phyloP scores from a whole-genome alignment of 2,888 invertebrate genomes.

The Zootermopsis nevadensis region DNA sequence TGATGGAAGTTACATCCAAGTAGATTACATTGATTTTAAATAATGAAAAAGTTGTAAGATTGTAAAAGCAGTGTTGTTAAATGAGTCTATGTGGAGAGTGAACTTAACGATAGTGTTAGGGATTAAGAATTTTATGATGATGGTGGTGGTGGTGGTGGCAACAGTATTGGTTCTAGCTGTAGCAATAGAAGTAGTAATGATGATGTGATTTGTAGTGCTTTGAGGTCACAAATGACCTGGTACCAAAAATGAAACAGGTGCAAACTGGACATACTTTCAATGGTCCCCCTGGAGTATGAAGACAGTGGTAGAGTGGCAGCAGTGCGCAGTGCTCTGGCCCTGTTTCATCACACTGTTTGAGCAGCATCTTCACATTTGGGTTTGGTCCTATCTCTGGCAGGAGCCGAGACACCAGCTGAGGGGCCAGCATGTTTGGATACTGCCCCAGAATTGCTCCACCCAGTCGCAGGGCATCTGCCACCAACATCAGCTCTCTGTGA shows the following conservation, averaged over 20 bases:
- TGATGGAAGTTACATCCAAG: not conserved
- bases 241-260: too few species aligned
- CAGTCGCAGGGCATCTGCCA: conserved; percentile 91
- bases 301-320: conserved; percentile 92
- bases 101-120: too few species aligned
- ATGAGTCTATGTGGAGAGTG: too few species aligned
- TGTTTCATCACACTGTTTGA: conserved; percentile 90
- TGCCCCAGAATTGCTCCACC: conserved; percentile 93
- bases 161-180: too few species aligned
- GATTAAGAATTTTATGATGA: too few species aligned
- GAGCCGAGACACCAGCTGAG: conserved; percentile 91
- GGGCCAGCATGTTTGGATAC: conserved; percentile 96
- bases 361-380: conserved; percentile 84
- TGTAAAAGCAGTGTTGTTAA: too few species aligned
- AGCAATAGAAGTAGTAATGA: too few species aligned
- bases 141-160: too few species aligned
- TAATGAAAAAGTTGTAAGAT: too few species aligned
- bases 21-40: too few species aligned
- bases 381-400: conserved; percentile 89
- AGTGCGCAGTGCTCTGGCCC: conserved; percentile 91
- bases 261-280: conserved; percentile 75
- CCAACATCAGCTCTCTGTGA: conserved; percentile 84
- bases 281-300: conserved; percentile 99
- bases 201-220: too few species aligned
- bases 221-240: too few species aligned